Conservation (phyloP, 2,113 vertebrate genomes). For the Climacteris rufus region DNA sequence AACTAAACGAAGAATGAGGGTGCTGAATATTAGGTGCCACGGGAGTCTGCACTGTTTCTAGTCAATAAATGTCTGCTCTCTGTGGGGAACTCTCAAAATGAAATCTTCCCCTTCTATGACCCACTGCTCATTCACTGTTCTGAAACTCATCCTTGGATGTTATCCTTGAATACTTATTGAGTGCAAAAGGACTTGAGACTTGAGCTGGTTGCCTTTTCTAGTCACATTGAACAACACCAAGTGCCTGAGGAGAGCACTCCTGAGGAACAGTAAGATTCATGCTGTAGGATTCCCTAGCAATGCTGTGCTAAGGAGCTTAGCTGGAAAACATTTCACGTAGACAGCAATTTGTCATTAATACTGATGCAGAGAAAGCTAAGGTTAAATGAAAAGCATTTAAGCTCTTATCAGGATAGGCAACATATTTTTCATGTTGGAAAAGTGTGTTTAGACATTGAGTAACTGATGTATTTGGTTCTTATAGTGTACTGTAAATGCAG, state of each 20-base stretch:
- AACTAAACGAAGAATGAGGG: not conserved
- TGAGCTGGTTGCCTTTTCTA: not conserved
- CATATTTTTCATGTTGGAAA: constrained; percentile 12
- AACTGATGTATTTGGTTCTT: not conserved
- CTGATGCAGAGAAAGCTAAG: constrained; percentile 2
- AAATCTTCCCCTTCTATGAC: not conserved
- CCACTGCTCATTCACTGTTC: not conserved
- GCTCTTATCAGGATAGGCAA: constrained; percentile 8
- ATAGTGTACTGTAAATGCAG: not conserved
- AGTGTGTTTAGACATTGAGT: not conserved
- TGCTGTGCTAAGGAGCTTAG: not conserved
- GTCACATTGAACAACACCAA: not conserved
- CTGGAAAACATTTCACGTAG: not conserved
- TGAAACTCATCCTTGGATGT: not conserved
- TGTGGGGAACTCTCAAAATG: not conserved
- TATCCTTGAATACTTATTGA: not conserved
- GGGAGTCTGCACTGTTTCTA: not conserved
- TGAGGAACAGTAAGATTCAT: not conserved
- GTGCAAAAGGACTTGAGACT: not conserved
- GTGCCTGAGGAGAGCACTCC: not conserved
- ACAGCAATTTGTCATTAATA: constrained; percentile 22
- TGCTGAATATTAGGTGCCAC: not conserved
- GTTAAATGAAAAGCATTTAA: constrained; percentile 45
- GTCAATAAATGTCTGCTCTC: not conserved
- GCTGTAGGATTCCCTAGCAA: not conserved